Percentiles rank a stretch among this genome's conserved stretches.
Conservation (phyloP, 2,113 vertebrate species). For the Apistogramma diplotaenia region DNA sequence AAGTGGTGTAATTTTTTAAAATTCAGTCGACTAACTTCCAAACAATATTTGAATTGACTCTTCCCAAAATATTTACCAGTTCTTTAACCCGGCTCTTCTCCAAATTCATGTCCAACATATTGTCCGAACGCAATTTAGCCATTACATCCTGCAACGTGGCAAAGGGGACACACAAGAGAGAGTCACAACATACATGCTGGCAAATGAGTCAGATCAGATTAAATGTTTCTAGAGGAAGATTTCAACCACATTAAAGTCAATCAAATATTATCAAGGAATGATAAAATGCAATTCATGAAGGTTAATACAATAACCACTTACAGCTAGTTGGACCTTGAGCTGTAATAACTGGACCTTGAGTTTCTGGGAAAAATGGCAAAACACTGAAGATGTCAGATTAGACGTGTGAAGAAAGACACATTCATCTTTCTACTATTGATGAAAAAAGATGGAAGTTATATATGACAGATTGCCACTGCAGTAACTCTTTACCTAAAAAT, state of each 20-base stretch:
- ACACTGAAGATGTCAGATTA: background rate
- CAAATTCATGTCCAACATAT: conserved; percentile 86
- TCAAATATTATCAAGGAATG: background rate
- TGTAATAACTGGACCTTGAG: conserved; percentile 87
- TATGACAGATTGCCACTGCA: background rate
- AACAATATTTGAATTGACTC: background rate
- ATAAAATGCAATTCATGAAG: background rate
- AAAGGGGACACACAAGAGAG: background rate
- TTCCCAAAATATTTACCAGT: conserved; percentile 79
- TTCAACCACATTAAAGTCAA: background rate
- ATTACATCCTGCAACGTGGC: conserved; percentile 84
- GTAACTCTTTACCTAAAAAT: background rate
- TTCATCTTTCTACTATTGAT: background rate
- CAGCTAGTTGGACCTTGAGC: conserved; percentile 85
- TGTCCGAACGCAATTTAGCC: conserved; percentile 86
- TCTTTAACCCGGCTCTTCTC: conserved; percentile 93
- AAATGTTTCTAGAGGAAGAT: background rate
- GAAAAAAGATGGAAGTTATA: background rate
- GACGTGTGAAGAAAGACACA: background rate
- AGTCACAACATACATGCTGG: background rate
- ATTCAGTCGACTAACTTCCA: background rate
- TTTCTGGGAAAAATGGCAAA: conserved; percentile 79
- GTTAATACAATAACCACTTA: conserved; percentile 71
- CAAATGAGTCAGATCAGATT: background rate
- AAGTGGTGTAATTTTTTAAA: background rate